phyloP scores from a whole-genome alignment of 2,888 invertebrate species.

The Thecophora atra region DNA sequence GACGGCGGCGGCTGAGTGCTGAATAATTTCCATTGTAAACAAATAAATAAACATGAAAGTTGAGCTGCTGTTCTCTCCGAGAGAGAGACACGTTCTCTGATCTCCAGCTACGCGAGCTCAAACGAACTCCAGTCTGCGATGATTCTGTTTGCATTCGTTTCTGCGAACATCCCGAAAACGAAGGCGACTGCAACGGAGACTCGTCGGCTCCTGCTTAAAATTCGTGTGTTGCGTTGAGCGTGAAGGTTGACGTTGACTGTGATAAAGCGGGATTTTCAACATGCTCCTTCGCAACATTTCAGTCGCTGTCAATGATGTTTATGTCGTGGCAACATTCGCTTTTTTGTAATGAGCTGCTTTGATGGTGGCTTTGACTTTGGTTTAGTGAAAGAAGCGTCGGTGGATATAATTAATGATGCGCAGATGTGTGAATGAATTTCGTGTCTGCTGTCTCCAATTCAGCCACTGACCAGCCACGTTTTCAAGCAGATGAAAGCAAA shows the following conservation, averaged over 20 bases:
- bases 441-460: constrained; percentile 35
- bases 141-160: background rate
- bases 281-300: too few relatives aligned
- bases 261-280: background rate
- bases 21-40: constrained; percentile 27
- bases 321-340: background rate
- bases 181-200: constrained; percentile 2
- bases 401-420: constrained; percentile 11
- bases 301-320: too few relatives aligned
- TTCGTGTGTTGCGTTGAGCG: constrained; percentile 6
- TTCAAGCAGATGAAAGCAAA: constrained; percentile 52
- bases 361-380: constrained; percentile 1
- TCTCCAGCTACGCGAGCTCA: background rate
- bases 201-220: constrained; percentile 20
- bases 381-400: constrained; percentile 18
- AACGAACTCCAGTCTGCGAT: constrained; percentile 4
- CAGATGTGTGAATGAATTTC: background rate
- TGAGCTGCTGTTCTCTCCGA: constrained; percentile 3
- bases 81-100: background rate
- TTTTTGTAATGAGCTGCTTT: background rate
- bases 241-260: background rate
- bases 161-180: background rate
- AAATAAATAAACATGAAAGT: background rate
- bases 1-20: constrained; percentile 11
- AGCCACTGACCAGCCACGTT: constrained; percentile 56